Conservation (phyloP, 2,113 vertebrate species). For the Notechis scutatus region DNA sequence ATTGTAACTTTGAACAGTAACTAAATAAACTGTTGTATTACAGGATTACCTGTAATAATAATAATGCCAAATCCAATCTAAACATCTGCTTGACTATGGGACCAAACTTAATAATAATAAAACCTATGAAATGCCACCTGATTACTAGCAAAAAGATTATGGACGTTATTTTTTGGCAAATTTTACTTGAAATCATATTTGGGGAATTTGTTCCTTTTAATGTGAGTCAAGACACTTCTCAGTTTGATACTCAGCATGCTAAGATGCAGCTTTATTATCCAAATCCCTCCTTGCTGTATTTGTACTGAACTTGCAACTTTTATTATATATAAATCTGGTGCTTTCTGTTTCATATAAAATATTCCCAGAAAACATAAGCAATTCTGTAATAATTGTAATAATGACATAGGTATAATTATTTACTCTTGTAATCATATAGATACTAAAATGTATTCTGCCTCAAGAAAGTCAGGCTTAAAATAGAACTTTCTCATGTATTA, state of each 20-base stretch:
- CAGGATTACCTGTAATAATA: not conserved
- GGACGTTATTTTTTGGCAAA: not conserved
- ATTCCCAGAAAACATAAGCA: slow-evolving; percentile 32
- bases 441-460: slow-evolving; percentile 50
- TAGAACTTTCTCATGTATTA: slow-evolving; percentile 48
- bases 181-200: not conserved
- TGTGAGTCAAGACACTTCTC: not conserved
- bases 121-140: not conserved
- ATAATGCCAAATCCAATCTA: not conserved
- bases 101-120: not conserved
- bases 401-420: slow-evolving; percentile 41
- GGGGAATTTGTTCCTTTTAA: not conserved
- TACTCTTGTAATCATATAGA: slow-evolving; percentile 48
- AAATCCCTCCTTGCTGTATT: not conserved
- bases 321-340: not conserved
- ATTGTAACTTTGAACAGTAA: not conserved
- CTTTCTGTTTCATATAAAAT: not conserved
- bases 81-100: not conserved
- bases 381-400: slow-evolving; percentile 37
- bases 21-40: not conserved
- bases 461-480: slow-evolving; percentile 52
- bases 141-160: not conserved
- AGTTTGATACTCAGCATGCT: not conserved
- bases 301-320: not conserved
- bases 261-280: not conserved